A percentile compares a stretch with the other conserved stretches of the same genome.
Evolutionary conservation across 2,113 vertebrate genomes (phyloP).

Genomic region (Indicator maculatus): DNA sequence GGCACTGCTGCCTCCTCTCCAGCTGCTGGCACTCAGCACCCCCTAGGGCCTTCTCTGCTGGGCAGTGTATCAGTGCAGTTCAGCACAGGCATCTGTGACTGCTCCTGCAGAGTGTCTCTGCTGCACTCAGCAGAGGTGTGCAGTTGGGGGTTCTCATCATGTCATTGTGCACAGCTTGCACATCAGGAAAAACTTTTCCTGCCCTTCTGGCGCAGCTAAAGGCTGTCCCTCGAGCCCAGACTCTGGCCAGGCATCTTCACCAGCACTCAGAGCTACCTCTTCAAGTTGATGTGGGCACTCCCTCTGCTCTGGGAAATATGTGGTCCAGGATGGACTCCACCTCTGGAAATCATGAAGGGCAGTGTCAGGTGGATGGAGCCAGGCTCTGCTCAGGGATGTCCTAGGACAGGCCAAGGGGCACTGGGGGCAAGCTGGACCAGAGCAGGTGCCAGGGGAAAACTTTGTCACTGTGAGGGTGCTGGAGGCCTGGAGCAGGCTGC

Average conservation of each 20-base stretch:
- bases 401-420: too few relatives aligned
- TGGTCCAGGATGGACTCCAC: neutral
- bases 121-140: neutral
- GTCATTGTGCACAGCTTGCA: neutral
- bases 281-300: neutral
- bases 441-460: too few relatives aligned
- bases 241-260: neutral
- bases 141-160: neutral
- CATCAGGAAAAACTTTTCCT: neutral
- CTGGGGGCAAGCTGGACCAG: too few relatives aligned
- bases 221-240: neutral
- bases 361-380: too few relatives aligned
- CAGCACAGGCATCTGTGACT: neutral
- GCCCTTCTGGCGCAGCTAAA: neutral
- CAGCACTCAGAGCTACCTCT: neutral
- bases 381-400: too few relatives aligned
- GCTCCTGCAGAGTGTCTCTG: neutral
- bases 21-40: too few relatives aligned
- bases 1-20: too few relatives aligned
- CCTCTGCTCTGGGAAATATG: rapidly evolving
- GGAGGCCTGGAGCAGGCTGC: too few relatives aligned
- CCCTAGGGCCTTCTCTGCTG: too few relatives aligned
- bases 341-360: neutral
- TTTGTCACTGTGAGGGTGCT: too few relatives aligned
- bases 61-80: too few relatives aligned